Conservation (phyloP, 2,797 vertebrate species). For the Euthynnus affinis region DNA sequence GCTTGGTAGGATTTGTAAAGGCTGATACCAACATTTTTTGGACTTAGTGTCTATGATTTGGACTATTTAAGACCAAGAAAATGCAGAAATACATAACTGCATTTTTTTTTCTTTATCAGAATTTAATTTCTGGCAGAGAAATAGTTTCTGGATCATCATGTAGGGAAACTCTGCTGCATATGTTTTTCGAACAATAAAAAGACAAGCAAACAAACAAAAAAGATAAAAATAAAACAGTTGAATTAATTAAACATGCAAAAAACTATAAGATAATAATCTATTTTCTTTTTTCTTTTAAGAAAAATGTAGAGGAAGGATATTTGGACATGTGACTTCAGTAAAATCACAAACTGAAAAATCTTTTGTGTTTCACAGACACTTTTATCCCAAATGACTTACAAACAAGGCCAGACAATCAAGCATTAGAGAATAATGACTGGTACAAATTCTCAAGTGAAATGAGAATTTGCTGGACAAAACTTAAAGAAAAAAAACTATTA, state of each 20-base stretch:
- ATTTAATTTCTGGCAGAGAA: not conserved
- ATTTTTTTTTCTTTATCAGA: too few relatives aligned
- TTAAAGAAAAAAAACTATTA: too few relatives aligned
- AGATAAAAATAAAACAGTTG: not conserved
- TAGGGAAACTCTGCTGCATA: not conserved
- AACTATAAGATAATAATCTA: not conserved
- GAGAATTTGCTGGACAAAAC: too few relatives aligned
- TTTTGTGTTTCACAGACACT: too few relatives aligned
- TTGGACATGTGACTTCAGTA: not conserved
- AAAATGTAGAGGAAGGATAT: not conserved
- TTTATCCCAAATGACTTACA: too few relatives aligned
- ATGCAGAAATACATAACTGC: too few relatives aligned
- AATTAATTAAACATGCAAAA: not conserved
- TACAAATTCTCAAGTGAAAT: too few relatives aligned
- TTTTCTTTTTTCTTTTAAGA: too few relatives aligned
- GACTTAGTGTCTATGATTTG: not conserved
- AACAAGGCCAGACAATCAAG: too few relatives aligned
- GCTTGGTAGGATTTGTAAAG: not conserved
- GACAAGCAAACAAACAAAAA: not conserved
- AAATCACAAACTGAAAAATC: conserved; percentile 5
- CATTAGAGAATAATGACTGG: too few relatives aligned
- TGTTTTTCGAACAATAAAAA: not conserved
- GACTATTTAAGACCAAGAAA: not conserved
- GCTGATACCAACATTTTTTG: not conserved
- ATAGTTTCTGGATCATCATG: not conserved